Percentiles rank a stretch among this genome's conserved stretches.
Evolutionary conservation across 2,888 invertebrate species (phyloP).

Genomic region (Agrotis exclamationis): DNA sequence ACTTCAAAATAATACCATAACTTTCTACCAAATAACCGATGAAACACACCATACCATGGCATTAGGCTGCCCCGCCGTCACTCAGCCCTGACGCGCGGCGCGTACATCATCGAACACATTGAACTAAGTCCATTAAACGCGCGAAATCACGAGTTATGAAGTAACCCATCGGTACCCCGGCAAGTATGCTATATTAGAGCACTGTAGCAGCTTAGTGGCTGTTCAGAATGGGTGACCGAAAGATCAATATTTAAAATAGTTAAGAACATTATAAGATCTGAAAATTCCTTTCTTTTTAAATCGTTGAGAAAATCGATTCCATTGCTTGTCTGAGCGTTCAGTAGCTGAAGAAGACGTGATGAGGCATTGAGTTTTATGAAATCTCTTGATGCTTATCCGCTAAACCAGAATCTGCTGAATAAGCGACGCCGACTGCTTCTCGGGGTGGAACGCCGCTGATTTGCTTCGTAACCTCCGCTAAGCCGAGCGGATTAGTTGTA

Average conservation of each 20-base stretch:
- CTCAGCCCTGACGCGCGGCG: conserved; percentile 45
- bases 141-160: conserved; percentile 86
- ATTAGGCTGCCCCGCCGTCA: conserved; percentile 44
- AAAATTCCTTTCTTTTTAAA: too few relatives aligned
- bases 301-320: too few relatives aligned
- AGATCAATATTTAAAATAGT: neutral
- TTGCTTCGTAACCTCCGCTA: too few relatives aligned
- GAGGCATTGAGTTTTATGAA: too few relatives aligned
- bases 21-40: conserved; percentile 16
- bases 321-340: too few relatives aligned
- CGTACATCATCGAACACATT: conserved; percentile 68
- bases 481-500: too few relatives aligned
- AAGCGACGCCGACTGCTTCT: too few relatives aligned
- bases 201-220: conserved; percentile 59
- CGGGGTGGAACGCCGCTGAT: too few relatives aligned
- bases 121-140: conserved; percentile 80
- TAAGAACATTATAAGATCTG: neutral
- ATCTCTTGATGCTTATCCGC: too few relatives aligned
- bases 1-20: neutral
- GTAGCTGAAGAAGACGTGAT: too few relatives aligned
- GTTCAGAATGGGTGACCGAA: conserved; percentile 67
- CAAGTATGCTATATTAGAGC: conserved; percentile 79
- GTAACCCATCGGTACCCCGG: conserved; percentile 78
- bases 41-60: conserved; percentile 13
- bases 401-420: too few relatives aligned